These are phyloP conservation scores for Lycocorax pyrrhopterus DNA, from an alignment of 2,113 vertebrate genomes.

Conservation along the genomic window DNA sequence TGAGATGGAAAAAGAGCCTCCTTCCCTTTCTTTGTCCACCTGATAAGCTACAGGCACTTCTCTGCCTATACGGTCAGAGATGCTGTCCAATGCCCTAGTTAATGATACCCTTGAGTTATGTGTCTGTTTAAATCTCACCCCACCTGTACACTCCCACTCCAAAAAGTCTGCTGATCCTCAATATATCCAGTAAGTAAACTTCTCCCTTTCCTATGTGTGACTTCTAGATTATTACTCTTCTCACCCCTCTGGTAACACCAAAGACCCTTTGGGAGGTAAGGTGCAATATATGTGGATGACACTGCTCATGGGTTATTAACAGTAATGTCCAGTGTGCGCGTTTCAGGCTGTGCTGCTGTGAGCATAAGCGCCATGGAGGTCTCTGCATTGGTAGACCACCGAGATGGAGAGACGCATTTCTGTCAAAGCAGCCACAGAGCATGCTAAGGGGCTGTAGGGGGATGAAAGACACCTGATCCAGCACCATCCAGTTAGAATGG, in stretches of 20 bases:
- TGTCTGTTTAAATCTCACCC: not conserved
- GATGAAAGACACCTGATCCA: not conserved
- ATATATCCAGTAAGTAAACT: not conserved
- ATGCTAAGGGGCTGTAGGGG: not conserved
- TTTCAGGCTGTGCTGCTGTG: not conserved
- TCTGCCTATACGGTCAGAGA: not conserved
- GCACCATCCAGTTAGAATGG: not conserved
- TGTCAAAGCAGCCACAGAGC: not conserved
- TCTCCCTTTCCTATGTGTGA: not conserved
- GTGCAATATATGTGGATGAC: not conserved
- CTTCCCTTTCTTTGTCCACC: not conserved
- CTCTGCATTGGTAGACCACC: not conserved
- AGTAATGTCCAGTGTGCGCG: fast-evolving
- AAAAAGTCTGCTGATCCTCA: not conserved
- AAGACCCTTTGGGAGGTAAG: not conserved
- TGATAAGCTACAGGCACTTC: not conserved
- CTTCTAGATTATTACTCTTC: not conserved
- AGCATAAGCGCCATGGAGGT: not conserved
- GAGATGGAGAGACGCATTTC: not conserved
- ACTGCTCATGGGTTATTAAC: not conserved
- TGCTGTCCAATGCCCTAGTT: not conserved
- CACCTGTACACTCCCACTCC: not conserved
- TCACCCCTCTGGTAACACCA: not conserved
- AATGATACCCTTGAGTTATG: not conserved
- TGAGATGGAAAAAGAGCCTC: not conserved